A percentile compares a stretch with the other conserved stretches of the same genome.
These are phyloP conservation scores for Sepiola atlantica DNA, from an alignment of 2,888 invertebrate genomes.

Conservation along the genomic window DNA sequence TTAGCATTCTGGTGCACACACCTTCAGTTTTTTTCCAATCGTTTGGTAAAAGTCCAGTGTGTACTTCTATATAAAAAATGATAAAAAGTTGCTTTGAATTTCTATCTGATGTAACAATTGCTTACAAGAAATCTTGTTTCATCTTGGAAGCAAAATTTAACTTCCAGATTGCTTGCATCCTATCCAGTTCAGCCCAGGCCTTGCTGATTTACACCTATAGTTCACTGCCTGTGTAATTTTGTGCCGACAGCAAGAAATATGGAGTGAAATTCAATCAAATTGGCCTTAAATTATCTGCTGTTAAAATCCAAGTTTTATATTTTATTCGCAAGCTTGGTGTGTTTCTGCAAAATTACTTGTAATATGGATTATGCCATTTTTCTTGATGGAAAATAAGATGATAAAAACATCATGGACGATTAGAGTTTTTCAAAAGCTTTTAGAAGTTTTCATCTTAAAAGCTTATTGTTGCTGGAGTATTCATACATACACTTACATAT, in stretches of 20 bases:
- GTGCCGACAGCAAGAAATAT: not conserved
- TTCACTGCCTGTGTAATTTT: not conserved
- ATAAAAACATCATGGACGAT: not conserved
- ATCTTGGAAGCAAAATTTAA: too few species aligned
- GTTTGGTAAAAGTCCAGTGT: too few species aligned
- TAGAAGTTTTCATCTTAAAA: not conserved
- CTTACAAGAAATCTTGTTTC: too few species aligned
- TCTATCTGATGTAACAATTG: too few species aligned
- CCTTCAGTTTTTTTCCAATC: too few species aligned
- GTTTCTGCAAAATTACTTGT: not conserved
- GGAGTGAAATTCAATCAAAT: constrained; percentile 13
- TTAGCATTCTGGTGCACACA: too few species aligned
- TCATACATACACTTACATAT: not conserved
- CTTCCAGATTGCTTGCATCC: too few species aligned
- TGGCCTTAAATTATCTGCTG: not conserved
- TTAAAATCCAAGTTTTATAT: constrained; percentile 6
- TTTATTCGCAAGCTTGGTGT: not conserved
- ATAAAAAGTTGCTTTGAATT: too few species aligned
- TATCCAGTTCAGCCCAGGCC: too few species aligned
- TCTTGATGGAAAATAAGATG: not conserved
- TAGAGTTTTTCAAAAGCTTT: not conserved
- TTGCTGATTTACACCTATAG: too few species aligned
- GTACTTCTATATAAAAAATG: too few species aligned
- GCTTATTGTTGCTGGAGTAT: not conserved
- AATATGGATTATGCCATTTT: not conserved